phyloP scores from a whole-genome alignment of 2,113 vertebrate genomes.

The Zosterops pallidus region DNA sequence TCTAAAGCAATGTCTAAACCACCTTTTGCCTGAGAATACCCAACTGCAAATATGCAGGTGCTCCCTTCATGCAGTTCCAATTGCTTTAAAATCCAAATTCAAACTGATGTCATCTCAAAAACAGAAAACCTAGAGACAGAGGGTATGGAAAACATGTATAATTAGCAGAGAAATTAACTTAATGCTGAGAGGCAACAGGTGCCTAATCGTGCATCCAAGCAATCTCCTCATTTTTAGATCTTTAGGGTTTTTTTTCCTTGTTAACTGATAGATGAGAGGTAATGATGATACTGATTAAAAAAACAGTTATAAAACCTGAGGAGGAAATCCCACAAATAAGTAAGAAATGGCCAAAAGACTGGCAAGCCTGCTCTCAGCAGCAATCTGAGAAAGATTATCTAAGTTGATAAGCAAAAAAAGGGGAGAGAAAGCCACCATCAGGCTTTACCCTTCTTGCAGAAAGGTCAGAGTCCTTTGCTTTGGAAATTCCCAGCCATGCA shows the following conservation, averaged over 20 bases:
- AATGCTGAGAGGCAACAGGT: slow-evolving; percentile 64
- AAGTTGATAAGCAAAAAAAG: neutral
- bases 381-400: neutral
- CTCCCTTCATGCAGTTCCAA: neutral
- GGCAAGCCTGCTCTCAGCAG: neutral
- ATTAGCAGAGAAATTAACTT: slow-evolving; percentile 55
- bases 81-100: neutral
- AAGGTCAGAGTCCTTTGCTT: neutral
- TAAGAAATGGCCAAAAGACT: neutral
- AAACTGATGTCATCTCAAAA: neutral
- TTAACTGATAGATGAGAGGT: slow-evolving; percentile 16
- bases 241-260: neutral
- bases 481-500: neutral
- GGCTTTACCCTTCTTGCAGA: neutral
- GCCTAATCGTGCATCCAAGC: slow-evolving; percentile 35
- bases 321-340: slow-evolving; percentile 5
- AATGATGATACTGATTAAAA: slow-evolving; percentile 16
- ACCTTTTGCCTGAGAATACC: neutral
- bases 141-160: neutral
- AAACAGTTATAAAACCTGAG: neutral
- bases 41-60: neutral
- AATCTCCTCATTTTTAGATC: slow-evolving; percentile 20
- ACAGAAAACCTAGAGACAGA: neutral
- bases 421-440: neutral
- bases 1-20: neutral